Conservation (phyloP, 2,113 vertebrate species). For the Myotis yumanensis region DNA sequence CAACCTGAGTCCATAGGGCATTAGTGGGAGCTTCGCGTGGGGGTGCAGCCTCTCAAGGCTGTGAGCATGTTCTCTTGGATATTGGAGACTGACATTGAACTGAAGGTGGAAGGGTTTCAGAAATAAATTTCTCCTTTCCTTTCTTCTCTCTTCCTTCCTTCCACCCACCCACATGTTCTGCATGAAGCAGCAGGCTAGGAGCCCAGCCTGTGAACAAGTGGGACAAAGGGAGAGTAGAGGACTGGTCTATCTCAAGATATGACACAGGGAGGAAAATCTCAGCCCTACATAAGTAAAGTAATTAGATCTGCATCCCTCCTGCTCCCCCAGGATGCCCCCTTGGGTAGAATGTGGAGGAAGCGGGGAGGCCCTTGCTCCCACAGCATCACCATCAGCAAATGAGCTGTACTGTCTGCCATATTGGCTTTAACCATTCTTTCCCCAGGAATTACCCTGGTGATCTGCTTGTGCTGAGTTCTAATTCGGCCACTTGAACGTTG, state of each 20-base stretch:
- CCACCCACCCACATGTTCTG: not conserved
- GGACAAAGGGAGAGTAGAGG: not conserved
- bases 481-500: not conserved
- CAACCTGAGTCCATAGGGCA: too few species aligned
- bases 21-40: rapidly evolving
- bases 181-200: not conserved
- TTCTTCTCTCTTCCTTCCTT: not conserved
- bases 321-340: too few species aligned
- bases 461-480: not conserved
- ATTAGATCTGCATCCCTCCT: not conserved
- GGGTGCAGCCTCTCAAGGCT: rapidly evolving
- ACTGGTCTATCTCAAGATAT: not conserved
- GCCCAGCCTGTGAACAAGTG: not conserved
- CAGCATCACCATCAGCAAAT: not conserved
- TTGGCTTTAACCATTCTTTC: not conserved
- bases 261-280: not conserved
- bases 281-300: not conserved
- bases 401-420: not conserved
- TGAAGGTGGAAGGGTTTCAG: not conserved
- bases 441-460: not conserved
- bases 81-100: not conserved
- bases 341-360: not conserved
- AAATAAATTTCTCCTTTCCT: not conserved
- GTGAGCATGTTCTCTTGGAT: not conserved
- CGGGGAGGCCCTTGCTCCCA: not conserved